Percentiles rank a stretch among this genome's conserved stretches.
Evolutionary conservation across 2,797 vertebrate genomes (phyloP).

Genomic region (Catamblyrhynchus diadema): DNA sequence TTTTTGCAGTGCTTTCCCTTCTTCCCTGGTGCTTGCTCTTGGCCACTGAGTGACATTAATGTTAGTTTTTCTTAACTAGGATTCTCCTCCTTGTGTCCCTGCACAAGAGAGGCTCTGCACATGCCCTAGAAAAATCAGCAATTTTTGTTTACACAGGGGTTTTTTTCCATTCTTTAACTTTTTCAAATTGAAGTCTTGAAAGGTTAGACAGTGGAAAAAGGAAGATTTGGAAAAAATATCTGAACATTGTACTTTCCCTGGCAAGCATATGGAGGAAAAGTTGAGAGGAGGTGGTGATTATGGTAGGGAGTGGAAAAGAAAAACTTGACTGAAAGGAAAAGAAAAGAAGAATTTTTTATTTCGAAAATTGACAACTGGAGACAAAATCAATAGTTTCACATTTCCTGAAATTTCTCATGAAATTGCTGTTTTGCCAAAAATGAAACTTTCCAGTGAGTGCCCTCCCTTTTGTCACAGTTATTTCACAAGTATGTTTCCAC

Average conservation of each 20-base stretch:
- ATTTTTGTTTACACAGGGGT: neutral
- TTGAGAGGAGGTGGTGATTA: neutral
- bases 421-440: neutral
- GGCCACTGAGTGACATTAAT: neutral
- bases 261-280: slow-evolving; percentile 32
- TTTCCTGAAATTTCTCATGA: neutral
- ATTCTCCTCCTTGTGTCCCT: neutral
- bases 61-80: neutral
- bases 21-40: neutral
- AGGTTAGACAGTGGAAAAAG: slow-evolving; percentile 51
- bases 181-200: slow-evolving; percentile 1
- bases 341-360: neutral
- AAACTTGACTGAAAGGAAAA: neutral
- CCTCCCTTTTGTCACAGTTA: neutral
- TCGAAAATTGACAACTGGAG: slow-evolving; percentile 10
- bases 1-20: neutral
- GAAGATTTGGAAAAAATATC: slow-evolving; percentile 42
- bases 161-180: neutral
- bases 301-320: slow-evolving; percentile 11
- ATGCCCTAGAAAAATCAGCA: neutral
- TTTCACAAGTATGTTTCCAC: neutral
- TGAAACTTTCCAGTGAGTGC: neutral
- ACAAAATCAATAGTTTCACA: slow-evolving; percentile 18
- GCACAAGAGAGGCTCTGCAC: neutral
- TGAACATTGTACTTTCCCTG: slow-evolving; percentile 39